Percentiles rank a stretch among this genome's conserved stretches.
Conservation (phyloP, 2,888 invertebrate genomes). For the Drosophila meridiana region DNA sequence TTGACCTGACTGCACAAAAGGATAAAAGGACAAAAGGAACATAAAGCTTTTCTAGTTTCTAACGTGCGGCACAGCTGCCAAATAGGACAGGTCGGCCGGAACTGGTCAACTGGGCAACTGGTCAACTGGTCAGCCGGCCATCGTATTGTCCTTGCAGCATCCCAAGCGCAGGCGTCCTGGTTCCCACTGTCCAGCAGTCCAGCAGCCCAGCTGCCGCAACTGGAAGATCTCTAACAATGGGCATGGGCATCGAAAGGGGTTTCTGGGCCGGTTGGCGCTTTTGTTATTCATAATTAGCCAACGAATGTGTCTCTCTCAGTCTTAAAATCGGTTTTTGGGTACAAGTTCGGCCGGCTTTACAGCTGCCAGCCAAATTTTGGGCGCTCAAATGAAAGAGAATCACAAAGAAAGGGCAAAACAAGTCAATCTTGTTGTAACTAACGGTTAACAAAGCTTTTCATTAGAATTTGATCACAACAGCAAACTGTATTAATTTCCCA, state of each 20-base stretch:
- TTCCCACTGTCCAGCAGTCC: constrained; percentile 8
- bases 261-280: constrained; percentile 31
- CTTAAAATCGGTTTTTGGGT: constrained; percentile 16
- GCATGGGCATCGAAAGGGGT: constrained; percentile 10
- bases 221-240: constrained; percentile 49
- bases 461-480: background rate
- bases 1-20: constrained; percentile 51
- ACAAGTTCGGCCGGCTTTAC: constrained; percentile 36
- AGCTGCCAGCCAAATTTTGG: constrained; percentile 32
- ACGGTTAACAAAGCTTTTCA: constrained; percentile 23
- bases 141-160: constrained; percentile 58
- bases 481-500: background rate
- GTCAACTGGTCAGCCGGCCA: constrained; percentile 18
- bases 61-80: constrained; percentile 37
- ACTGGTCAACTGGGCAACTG: constrained; percentile 43
- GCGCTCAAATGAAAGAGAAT: background rate
- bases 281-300: constrained; percentile 71
- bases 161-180: constrained; percentile 48
- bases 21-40: constrained; percentile 36
- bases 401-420: constrained; percentile 17
- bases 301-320: constrained; percentile 13
- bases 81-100: constrained; percentile 31
- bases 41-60: constrained; percentile 69
- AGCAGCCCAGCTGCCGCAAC: constrained; percentile 31
- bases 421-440: constrained; percentile 42